These are phyloP conservation scores for Trichomalopsis sarcophagae DNA, from an alignment of 1,140 invertebrate genomes.

Conservation along the genomic window DNA sequence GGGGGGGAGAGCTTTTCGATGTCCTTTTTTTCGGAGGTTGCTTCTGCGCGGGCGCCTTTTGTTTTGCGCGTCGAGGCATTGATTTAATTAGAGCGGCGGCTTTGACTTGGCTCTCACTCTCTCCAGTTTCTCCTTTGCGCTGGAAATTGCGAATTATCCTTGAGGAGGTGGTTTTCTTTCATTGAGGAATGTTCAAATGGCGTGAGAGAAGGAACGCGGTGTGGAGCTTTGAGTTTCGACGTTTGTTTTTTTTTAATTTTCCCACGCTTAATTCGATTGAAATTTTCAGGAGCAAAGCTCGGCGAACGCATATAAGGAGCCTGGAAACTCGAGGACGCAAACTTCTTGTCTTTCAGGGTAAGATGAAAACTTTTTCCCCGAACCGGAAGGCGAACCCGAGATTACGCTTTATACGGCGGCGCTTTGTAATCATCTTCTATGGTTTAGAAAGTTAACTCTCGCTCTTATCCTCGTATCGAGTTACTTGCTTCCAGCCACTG, in stretches of 20 bases:
- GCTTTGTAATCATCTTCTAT: not conserved
- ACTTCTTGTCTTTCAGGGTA: not conserved
- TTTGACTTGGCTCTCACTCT: not conserved
- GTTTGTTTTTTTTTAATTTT: not conserved
- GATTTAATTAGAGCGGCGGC: constrained; percentile 6
- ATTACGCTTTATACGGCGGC: not conserved
- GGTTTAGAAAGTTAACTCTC: not conserved
- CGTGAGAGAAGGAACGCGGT: not conserved
- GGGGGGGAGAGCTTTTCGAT: constrained; percentile 16
- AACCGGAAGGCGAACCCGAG: not conserved
- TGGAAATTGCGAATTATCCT: not conserved
- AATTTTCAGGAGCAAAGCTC: not conserved
- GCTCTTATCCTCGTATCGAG: not conserved
- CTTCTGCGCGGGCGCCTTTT: not conserved
- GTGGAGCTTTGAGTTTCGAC: not conserved
- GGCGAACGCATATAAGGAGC: not conserved
- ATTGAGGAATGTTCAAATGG: not conserved
- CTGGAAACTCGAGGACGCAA: too few species aligned
- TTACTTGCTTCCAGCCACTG: not conserved
- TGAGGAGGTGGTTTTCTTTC: not conserved
- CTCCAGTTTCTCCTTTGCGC: not conserved
- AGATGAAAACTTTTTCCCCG: not conserved
- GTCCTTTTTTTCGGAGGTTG: constrained; percentile 16
- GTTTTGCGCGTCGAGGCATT: not conserved
- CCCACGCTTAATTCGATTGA: not conserved